Percentiles rank a stretch among this genome's conserved stretches.
phyloP scores from a whole-genome alignment of 2,888 invertebrate genomes.

The Deilephila elpenor region DNA sequence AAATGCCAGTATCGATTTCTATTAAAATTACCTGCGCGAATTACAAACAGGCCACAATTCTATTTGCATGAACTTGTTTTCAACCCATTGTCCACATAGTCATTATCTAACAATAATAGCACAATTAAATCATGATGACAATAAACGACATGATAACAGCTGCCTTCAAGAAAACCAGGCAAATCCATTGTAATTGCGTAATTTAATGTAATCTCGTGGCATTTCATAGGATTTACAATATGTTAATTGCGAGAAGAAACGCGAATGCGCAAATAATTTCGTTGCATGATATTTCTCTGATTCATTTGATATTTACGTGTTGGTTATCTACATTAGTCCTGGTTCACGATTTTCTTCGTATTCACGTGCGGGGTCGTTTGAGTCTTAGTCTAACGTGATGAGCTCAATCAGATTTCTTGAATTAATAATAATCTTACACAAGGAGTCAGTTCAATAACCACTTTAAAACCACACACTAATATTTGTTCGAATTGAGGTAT shows the following conservation, averaged over 20 bases:
- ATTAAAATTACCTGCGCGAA: too few species aligned
- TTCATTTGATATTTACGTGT: background rate
- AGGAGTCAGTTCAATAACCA: too few species aligned
- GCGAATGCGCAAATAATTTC: conserved; percentile 4
- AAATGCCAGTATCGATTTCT: too few species aligned
- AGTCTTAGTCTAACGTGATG: too few species aligned
- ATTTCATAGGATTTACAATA: conserved; percentile 23
- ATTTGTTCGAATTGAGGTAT: too few species aligned
- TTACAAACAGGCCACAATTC: background rate
- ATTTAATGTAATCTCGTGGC: conserved; percentile 25
- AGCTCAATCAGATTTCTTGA: too few species aligned
- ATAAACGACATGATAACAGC: conserved; percentile 24
- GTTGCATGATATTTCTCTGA: background rate
- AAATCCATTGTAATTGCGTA: conserved; percentile 30
- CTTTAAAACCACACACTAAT: too few species aligned
- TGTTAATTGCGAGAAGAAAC: conserved; percentile 27
- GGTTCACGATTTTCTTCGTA: too few species aligned
- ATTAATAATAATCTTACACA: too few species aligned
- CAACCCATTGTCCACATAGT: background rate
- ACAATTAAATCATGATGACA: conserved; percentile 27
- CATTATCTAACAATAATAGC: conserved; percentile 23
- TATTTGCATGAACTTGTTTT: background rate
- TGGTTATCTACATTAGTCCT: background rate
- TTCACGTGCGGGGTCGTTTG: too few species aligned
- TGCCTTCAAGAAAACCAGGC: conserved; percentile 23